Evolutionary conservation across 2,888 invertebrate species (phyloP).

Genomic region (Octonoba sinensis): DNA sequence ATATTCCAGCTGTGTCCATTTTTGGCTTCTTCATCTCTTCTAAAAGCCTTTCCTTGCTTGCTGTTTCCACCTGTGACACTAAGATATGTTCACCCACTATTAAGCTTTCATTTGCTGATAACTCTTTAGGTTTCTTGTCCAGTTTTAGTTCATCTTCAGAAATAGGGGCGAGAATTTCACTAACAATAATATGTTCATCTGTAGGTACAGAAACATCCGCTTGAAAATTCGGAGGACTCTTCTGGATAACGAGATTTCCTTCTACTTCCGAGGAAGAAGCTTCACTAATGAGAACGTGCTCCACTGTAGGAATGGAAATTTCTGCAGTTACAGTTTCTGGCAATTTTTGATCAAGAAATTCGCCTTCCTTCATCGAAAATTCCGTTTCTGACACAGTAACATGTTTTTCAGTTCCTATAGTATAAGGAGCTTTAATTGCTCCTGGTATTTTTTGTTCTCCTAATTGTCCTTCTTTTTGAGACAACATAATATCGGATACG

Average conservation of each 20-base stretch:
- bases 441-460: conserved; percentile 47
- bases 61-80: conserved; percentile 57
- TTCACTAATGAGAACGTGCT: conserved; percentile 61
- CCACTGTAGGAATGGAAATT: conserved; percentile 56
- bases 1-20: conserved; percentile 37
- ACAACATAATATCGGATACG: conserved; percentile 48
- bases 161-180: conserved; percentile 59
- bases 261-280: conserved; percentile 43
- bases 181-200: conserved; percentile 63
- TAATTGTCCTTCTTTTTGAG: conserved; percentile 55
- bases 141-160: conserved; percentile 60
- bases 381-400: conserved; percentile 55
- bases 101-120: conserved; percentile 45
- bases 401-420: conserved; percentile 52
- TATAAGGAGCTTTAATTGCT: conserved; percentile 52
- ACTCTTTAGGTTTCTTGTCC: conserved; percentile 58
- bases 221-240: conserved; percentile 39
- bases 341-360: conserved; percentile 39
- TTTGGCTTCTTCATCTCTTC: conserved; percentile 52
- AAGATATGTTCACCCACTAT: conserved; percentile 58
- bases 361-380: conserved; percentile 62
- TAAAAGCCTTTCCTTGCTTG: conserved; percentile 60
- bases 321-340: conserved; percentile 43
- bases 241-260: conserved; percentile 30
- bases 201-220: conserved; percentile 61